These are phyloP conservation scores for Latrodectus hesperus DNA, from an alignment of 2,888 invertebrate species.

Conservation along the genomic window DNA sequence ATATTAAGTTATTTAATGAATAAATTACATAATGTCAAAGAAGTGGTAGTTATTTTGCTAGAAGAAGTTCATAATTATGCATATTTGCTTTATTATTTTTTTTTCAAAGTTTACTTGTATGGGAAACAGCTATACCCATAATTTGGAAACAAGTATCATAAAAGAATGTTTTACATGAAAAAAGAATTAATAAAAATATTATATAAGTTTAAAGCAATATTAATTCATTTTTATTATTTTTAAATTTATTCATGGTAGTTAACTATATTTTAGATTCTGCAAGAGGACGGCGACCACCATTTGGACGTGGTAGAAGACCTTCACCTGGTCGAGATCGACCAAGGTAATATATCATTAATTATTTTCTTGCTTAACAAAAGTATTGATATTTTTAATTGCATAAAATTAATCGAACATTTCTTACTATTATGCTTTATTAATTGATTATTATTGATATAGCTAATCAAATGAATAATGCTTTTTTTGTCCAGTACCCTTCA, in stretches of 20 bases:
- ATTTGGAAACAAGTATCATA: too few species aligned
- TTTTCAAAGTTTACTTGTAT: background rate
- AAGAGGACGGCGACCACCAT: constrained; percentile 42
- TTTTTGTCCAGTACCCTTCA: too few species aligned
- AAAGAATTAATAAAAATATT: background rate
- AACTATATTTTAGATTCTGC: constrained; percentile 24
- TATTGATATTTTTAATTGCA: background rate
- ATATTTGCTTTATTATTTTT: background rate
- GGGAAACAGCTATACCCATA: too few species aligned
- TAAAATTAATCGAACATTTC: too few species aligned
- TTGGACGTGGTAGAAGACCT: constrained; percentile 43
- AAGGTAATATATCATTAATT: constrained; percentile 1
- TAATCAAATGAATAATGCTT: too few species aligned
- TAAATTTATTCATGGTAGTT: background rate
- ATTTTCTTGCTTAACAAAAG: background rate
- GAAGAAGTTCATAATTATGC: background rate
- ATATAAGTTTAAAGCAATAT: background rate
- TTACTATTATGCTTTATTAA: too few species aligned
- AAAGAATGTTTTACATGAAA: background rate
- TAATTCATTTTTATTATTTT: background rate
- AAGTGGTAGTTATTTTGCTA: background rate
- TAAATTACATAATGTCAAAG: background rate
- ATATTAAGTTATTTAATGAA: too few species aligned
- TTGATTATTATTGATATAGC: too few species aligned
- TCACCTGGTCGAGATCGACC: constrained; percentile 46